Conservation (phyloP, 2,888 invertebrate genomes). For the Ennomos fuscantarius region DNA sequence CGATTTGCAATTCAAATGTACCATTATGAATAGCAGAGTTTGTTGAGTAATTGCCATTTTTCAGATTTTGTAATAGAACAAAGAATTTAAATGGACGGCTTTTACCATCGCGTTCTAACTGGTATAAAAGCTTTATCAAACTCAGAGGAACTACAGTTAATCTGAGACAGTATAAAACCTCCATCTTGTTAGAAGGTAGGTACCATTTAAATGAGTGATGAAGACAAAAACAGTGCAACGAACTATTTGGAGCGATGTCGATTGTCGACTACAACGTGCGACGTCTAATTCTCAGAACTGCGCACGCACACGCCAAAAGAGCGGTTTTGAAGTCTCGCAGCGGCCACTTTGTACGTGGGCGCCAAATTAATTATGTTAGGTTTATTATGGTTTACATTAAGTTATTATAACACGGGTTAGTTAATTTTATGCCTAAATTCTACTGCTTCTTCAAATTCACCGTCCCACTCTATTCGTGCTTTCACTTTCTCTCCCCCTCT, state of each 20-base stretch:
- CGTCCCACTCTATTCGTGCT: too few relatives aligned
- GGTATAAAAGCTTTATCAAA: too few relatives aligned
- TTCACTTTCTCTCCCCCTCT: too few relatives aligned
- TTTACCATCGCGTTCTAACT: too few relatives aligned
- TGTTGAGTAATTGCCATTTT: constrained; percentile 24
- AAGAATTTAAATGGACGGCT: constrained; percentile 1
- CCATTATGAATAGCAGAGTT: constrained; percentile 25
- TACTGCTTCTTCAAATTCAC: too few relatives aligned
- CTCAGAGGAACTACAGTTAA: too few relatives aligned
- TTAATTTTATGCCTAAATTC: too few relatives aligned
- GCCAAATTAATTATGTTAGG: constrained; percentile 40
- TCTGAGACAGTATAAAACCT: too few relatives aligned
- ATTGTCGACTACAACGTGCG: not conserved
- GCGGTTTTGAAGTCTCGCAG: constrained; percentile 29
- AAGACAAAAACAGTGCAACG: constrained; percentile 59
- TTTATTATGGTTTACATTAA: constrained; percentile 27
- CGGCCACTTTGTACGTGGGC: constrained; percentile 20
- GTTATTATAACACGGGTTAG: too few relatives aligned
- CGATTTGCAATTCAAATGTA: constrained; percentile 32
- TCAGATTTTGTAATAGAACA: constrained; percentile 17
- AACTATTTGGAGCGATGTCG: constrained; percentile 67
- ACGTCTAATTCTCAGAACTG: constrained; percentile 62
- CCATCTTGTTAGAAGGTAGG: too few relatives aligned
- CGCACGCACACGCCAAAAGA: constrained; percentile 53
- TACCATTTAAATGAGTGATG: too few relatives aligned